Percentiles rank a stretch among this genome's conserved stretches.
These are phyloP conservation scores for Petaurus breviceps DNA, from an alignment of 2,113 vertebrate species.

Conservation along the genomic window DNA sequence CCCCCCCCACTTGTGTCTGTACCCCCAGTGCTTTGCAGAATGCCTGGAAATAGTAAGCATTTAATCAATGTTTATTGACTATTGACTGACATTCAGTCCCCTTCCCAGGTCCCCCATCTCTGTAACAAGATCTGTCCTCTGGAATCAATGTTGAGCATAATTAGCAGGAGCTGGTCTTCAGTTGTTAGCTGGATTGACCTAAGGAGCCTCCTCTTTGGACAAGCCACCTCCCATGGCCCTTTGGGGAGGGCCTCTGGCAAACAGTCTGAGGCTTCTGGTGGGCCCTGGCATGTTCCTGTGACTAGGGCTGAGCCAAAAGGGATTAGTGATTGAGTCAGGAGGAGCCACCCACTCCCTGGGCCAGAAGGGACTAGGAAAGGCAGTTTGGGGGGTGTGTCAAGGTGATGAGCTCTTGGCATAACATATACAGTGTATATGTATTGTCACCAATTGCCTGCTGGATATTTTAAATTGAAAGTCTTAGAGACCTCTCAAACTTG, in stretches of 20 bases:
- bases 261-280: neutral
- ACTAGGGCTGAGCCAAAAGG: neutral
- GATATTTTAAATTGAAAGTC: neutral
- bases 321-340: neutral
- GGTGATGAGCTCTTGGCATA: no score
- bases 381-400: no score
- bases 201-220: neutral
- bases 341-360: no score
- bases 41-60: neutral
- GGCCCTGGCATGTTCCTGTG: no score
- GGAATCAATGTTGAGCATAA: neutral
- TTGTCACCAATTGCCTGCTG: neutral
- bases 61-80: neutral
- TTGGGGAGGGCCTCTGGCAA: no score
- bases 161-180: no score
- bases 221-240: no score
- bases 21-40: neutral
- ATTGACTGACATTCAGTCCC: neutral
- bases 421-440: no score
- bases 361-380: no score
- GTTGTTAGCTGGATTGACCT: neutral
- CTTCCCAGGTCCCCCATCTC: neutral
- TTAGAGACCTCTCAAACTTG: neutral
- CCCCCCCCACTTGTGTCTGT: neutral
- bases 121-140: neutral